These are phyloP conservation scores for Erethizon dorsatum DNA, from an alignment of 2,797 vertebrate genomes.

Conservation along the genomic window DNA sequence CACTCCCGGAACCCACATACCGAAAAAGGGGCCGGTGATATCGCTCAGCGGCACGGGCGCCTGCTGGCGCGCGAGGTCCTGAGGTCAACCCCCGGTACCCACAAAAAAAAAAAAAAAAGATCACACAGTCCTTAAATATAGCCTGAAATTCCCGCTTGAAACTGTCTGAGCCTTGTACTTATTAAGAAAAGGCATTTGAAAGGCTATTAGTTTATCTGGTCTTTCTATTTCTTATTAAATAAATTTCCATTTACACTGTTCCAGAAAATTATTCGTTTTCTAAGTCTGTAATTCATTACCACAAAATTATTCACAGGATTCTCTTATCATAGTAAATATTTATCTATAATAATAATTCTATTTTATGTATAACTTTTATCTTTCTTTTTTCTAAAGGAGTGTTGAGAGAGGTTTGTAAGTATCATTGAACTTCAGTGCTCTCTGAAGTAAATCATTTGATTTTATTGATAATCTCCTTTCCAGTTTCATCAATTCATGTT, in stretches of 20 bases:
- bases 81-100: too few species aligned
- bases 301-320: neutral
- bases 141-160: slow-evolving; percentile 25
- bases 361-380: neutral
- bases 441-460: slow-evolving; percentile 16
- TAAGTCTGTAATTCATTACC: neutral
- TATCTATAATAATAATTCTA: neutral
- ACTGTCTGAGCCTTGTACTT: neutral
- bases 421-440: neutral
- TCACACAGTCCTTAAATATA: neutral
- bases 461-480: neutral
- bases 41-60: too few species aligned
- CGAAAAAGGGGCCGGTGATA: too few species aligned
- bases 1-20: too few species aligned
- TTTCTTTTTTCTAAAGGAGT: neutral
- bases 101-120: too few species aligned
- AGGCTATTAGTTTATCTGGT: neutral
- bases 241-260: slow-evolving; percentile 14
- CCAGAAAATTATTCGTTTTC: slow-evolving; percentile 25
- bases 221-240: neutral
- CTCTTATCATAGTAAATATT: neutral
- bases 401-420: neutral
- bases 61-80: too few species aligned
- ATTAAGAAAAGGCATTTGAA: neutral
- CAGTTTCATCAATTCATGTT: neutral